Conservation (phyloP, 2,888 invertebrate genomes). For the Thelaira solivaga region DNA sequence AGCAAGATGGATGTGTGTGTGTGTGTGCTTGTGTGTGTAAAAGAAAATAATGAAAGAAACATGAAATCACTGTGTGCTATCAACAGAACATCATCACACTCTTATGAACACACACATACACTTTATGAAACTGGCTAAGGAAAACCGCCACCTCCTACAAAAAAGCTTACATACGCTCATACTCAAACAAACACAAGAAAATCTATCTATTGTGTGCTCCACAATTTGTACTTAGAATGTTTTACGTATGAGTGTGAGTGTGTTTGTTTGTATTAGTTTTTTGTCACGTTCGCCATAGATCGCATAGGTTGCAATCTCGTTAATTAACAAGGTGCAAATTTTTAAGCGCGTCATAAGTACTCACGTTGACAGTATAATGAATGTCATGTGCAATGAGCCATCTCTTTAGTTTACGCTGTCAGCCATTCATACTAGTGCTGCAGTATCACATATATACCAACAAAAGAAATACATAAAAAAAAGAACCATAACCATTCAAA, state of each 20-base stretch:
- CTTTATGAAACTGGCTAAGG: too few relatives aligned
- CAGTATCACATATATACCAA: too few relatives aligned
- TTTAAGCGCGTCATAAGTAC: slow-evolving; percentile 72
- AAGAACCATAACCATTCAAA: slow-evolving; percentile 20
- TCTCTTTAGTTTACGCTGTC: slow-evolving; percentile 55
- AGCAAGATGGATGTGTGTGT: not conserved
- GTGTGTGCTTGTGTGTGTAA: not conserved
- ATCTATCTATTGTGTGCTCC: slow-evolving; percentile 31
- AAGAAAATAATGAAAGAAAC: not conserved
- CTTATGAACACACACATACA: slow-evolving; percentile 12
- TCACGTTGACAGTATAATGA: slow-evolving; percentile 74
- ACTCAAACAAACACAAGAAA: not conserved
- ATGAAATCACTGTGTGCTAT: not conserved
- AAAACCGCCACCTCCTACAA: slow-evolving; percentile 12
- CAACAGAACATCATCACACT: not conserved
- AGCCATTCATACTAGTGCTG: slow-evolving; percentile 41
- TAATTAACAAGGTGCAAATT: slow-evolving; percentile 76
- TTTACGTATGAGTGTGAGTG: slow-evolving; percentile 1
- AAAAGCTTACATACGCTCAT: not conserved
- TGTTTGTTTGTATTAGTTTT: slow-evolving; percentile 36
- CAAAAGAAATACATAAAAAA: not conserved
- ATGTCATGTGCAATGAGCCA: slow-evolving; percentile 65
- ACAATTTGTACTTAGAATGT: slow-evolving; percentile 32
- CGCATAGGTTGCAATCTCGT: slow-evolving; percentile 72
- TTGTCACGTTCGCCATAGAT: slow-evolving; percentile 73